Percentiles rank a stretch among this genome's conserved stretches.
Conservation (phyloP, 2,888 invertebrate species). For the Quadroppia sp. region DNA sequence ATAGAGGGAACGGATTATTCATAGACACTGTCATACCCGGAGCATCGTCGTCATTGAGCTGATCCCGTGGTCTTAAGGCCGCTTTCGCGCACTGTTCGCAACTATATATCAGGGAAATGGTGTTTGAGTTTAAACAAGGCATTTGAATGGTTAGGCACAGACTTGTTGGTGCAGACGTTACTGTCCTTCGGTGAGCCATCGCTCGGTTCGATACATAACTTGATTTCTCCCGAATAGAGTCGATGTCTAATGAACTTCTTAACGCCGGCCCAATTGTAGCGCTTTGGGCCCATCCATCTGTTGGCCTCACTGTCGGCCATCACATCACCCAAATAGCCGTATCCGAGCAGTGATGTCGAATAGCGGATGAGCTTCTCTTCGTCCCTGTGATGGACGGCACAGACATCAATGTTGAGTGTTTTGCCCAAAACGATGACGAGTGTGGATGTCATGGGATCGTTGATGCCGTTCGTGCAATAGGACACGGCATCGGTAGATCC, state of each 20-base stretch:
- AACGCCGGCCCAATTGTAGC: conserved; percentile 65
- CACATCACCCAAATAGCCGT: conserved; percentile 80
- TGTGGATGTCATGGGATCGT: conserved; percentile 72
- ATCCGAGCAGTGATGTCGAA: conserved; percentile 72
- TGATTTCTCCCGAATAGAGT: conserved; percentile 53
- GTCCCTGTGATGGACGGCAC: conserved; percentile 62
- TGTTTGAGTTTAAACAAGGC: neutral
- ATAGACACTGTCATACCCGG: conserved; percentile 38
- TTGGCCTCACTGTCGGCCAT: conserved; percentile 72
- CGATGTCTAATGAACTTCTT: conserved; percentile 52
- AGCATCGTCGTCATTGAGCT: conserved; percentile 37
- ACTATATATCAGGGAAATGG: neutral
- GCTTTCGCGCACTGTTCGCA: conserved; percentile 40
- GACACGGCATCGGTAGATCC: conserved; percentile 73
- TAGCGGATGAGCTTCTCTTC: conserved; percentile 62
- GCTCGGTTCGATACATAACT: conserved; percentile 29
- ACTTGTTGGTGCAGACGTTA: conserved; percentile 40
- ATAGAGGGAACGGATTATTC: neutral
- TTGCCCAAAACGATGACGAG: conserved; percentile 71
- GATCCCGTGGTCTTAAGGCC: conserved; percentile 31
- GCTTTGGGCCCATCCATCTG: conserved; percentile 77
- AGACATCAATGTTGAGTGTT: conserved; percentile 67
- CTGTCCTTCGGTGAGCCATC: conserved; percentile 45
- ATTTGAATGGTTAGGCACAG: neutral
- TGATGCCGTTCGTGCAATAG: conserved; percentile 71